A percentile compares a stretch with the other conserved stretches of the same genome.
Conservation (phyloP, 2,888 invertebrate species). For the Stenodera caucasica region DNA sequence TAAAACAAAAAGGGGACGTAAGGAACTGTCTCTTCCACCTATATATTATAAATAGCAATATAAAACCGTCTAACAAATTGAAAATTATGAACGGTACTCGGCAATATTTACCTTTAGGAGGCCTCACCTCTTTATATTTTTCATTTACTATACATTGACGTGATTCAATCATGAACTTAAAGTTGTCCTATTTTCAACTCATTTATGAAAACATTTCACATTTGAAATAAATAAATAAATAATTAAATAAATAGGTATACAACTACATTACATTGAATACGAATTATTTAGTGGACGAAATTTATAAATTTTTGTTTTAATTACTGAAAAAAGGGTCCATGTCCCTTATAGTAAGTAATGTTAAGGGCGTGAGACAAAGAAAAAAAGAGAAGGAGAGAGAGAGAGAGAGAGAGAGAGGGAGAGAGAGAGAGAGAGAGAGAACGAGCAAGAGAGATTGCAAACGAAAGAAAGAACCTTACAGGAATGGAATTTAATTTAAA, state of each 20-base stretch:
- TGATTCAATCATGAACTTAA: slow-evolving; percentile 18
- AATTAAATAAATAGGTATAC: not conserved
- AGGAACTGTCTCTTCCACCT: slow-evolving; percentile 28
- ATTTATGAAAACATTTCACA: not conserved
- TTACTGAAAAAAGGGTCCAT: not conserved
- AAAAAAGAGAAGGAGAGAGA: too few relatives aligned
- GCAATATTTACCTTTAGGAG: slow-evolving; percentile 21
- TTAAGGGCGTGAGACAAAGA: not conserved
- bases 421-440: not conserved
- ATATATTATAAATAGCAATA: slow-evolving; percentile 30
- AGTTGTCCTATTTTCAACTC: not conserved
- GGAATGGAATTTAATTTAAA: slow-evolving; percentile 49
- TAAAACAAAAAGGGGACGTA: slow-evolving; percentile 26
- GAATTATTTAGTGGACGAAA: not conserved
- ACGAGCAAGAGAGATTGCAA: too few relatives aligned
- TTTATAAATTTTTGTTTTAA: not conserved
- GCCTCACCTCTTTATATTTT: slow-evolving; percentile 26
- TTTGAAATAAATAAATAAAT: too few relatives aligned
- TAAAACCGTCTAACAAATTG: slow-evolving; percentile 26
- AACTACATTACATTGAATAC: not conserved
- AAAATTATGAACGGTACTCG: slow-evolving; percentile 28
- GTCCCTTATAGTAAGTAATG: too few relatives aligned
- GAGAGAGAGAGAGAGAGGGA: not conserved
- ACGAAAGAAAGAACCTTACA: slow-evolving; percentile 21
- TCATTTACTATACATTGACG: slow-evolving; percentile 19